Base-by-base conservation (phyloP, 2,888 invertebrate genomes). In the Drosophila pseudotalamancana region DNA sequence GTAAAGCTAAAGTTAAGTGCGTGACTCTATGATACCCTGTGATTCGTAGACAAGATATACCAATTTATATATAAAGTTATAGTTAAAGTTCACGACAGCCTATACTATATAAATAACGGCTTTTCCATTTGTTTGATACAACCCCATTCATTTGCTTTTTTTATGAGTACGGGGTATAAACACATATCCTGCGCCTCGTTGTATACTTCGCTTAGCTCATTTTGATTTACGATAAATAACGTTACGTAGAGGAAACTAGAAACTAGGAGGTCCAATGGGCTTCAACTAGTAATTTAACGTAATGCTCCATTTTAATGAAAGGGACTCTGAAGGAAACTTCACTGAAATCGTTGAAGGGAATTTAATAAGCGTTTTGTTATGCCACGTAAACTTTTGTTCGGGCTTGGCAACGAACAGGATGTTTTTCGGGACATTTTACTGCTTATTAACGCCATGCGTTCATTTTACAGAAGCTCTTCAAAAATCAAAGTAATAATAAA, bases 211-310 rank as follows among this genome's bases (percentile, higher is more conserved):
- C 6, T 3, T 32, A 31, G 25, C 19, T 34, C 25, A 34, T 54
- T 54, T 53, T 57, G 57, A 40, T 27, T 54, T 55, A 34, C 55
- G 55, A 57, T 57, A 57, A 57, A 57, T 25, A 25, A 43, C 35
- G 55, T 16, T 18, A 29, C 35, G 29, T 43, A 3, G 4, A 9
- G 11, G 21, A 29, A 29, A 21, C 14, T 11, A 18, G 18, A 14
- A 14, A 2, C 8, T n/a, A n/a, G 5, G 27, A 9, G 19, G 12
- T 19, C 27, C 11, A 48, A 21, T 37, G 16, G 9, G 45, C 45
- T 48, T 34, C 16, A 49, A 37, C 37, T 37, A 27, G 12, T 16
- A 37, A 37, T 49, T 49, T 37, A 37, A 14, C 27, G 19, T 39
- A 39, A n/a, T 21, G 9, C 21, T 39, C 9, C 39, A 23, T 2